Evolutionary conservation across 1,140 invertebrate genomes (phyloP).

Genomic region (Plodia interpunctella): DNA sequence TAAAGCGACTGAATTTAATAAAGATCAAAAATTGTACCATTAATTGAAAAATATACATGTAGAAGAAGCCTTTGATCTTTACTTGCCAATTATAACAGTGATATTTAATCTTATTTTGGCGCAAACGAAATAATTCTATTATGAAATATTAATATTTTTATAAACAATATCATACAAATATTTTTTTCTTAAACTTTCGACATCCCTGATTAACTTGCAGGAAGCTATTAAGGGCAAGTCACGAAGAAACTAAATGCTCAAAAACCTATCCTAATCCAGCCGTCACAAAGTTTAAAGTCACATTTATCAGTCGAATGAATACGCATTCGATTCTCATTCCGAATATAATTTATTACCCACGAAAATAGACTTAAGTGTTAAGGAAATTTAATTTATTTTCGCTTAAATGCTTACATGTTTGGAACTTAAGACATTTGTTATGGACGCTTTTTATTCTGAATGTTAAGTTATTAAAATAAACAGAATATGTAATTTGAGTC

Average conservation of each 20-base stretch:
- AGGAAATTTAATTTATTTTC: neutral
- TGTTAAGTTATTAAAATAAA: too few species aligned
- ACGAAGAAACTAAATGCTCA: neutral
- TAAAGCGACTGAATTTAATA: too few species aligned
- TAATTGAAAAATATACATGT: too few species aligned
- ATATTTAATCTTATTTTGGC: too few species aligned
- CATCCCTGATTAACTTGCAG: neutral
- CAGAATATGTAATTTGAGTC: too few species aligned
- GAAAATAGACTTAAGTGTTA: neutral
- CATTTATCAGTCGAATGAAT: neutral
- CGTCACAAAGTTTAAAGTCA: slow-evolving; percentile 3
- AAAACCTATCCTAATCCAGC: neutral
- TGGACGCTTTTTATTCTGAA: neutral
- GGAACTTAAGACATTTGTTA: neutral
- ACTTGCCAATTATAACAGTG: too few species aligned
- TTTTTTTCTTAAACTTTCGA: too few species aligned
- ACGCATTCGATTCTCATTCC: neutral
- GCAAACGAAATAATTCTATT: too few species aligned
- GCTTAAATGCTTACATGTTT: neutral
- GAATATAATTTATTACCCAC: neutral
- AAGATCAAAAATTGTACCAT: too few species aligned
- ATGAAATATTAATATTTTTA: too few species aligned
- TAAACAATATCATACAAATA: too few species aligned
- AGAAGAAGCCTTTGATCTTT: too few species aligned
- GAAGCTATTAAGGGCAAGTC: neutral